A percentile compares a stretch with the other conserved stretches of the same genome.
phyloP scores from a whole-genome alignment of 2,113 vertebrate genomes.

The Psilopogon haemacephalus region DNA sequence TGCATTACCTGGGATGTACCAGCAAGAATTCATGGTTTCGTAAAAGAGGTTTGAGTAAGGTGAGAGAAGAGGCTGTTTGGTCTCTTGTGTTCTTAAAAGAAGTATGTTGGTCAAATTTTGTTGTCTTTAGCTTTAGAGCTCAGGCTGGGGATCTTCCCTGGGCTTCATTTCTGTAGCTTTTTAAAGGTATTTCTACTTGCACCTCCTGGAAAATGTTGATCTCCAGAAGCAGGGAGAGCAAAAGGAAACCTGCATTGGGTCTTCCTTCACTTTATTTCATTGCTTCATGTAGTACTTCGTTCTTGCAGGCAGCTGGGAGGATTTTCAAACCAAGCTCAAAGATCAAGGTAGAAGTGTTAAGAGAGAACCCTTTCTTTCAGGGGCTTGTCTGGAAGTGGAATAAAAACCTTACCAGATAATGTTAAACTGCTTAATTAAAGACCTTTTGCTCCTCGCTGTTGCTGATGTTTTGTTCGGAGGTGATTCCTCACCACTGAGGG shows the following conservation, averaged over 20 bases:
- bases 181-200: neutral
- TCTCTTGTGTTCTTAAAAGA: neutral
- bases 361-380: neutral
- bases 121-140: neutral
- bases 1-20: neutral
- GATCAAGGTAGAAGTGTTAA: neutral
- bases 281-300: neutral
- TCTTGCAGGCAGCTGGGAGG: neutral
- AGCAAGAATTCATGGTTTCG: neutral
- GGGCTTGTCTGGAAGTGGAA: neutral
- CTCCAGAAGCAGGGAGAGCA: neutral
- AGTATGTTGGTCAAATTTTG: neutral
- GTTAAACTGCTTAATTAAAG: neutral
- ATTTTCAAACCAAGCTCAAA: neutral
- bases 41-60: neutral
- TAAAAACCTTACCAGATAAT: neutral
- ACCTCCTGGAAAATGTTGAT: neutral
- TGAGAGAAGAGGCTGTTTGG: neutral
- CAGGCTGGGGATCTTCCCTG: neutral
- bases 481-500: neutral
- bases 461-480: neutral
- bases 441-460: rapidly evolving
- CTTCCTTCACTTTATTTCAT: neutral
- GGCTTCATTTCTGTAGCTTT: neutral
- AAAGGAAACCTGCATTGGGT: neutral